These are phyloP conservation scores for Lepidothrix coronata DNA, from an alignment of 2,113 vertebrate species.

Conservation along the genomic window DNA sequence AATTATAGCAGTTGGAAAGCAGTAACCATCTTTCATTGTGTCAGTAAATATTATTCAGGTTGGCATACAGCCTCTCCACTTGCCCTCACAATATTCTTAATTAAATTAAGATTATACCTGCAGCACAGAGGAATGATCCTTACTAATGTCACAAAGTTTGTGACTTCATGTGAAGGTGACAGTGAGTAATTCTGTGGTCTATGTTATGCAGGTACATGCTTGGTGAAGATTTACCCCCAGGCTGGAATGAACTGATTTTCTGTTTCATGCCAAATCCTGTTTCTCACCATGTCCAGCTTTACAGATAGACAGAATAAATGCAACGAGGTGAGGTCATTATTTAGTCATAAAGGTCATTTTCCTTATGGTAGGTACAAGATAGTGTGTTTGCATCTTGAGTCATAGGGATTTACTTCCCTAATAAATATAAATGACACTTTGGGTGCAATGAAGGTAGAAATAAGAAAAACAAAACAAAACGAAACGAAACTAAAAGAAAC, in stretches of 20 bases:
- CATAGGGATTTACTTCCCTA: background rate
- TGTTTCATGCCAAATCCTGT: background rate
- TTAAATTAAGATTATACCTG: background rate
- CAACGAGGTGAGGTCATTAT: background rate
- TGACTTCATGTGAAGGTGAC: background rate
- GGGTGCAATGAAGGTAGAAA: background rate
- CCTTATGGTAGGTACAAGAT: fast-evolving
- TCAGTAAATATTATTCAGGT: background rate
- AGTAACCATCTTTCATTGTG: constrained; percentile 30
- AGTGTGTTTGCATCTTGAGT: background rate
- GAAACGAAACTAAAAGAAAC: background rate
- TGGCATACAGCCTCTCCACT: background rate
- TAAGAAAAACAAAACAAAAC: background rate
- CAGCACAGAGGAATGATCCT: background rate
- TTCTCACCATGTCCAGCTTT: background rate
- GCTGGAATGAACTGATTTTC: background rate
- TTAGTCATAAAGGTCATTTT: background rate
- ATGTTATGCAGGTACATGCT: background rate
- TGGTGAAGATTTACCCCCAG: background rate
- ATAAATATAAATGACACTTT: background rate
- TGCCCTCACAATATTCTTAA: background rate
- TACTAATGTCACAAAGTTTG: background rate
- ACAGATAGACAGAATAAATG: background rate
- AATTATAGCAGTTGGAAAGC: constrained; percentile 5
- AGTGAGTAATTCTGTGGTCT: background rate